Evolutionary conservation across 2,113 vertebrate species (phyloP), one percentile per base, ranked within the genome.

Genomic region (Plotosus lineatus): DNA sequence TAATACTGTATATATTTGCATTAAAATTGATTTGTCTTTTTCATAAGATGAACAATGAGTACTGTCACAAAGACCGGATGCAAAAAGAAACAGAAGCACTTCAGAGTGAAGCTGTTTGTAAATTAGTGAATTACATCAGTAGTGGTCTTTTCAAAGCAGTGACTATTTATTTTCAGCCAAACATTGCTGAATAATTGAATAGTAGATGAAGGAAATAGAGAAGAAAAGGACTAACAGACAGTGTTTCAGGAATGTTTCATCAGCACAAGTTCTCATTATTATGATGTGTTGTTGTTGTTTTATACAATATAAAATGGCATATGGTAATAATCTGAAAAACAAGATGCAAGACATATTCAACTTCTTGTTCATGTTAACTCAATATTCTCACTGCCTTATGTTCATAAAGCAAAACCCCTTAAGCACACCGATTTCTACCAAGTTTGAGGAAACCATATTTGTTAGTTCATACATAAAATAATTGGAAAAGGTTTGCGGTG

Each of bases 31-130:
- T 31, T 31, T 31, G n/a, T 26, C 55, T 56, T 60, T 31, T 60
- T 31, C 56, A 31, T 31, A 60, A 60, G 56, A 1, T 31, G 28
- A 14, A 15, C 14, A 6, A 60, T 31, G 28, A 28, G 26, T 12
- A 4, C 4, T 6, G 26, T 31, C 12, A 6, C 31, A 72, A 31
- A 42, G 69, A 36, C 14, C 40, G 21, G 40, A 9, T 38, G 21
- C 15, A 74, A n/a, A 15, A 75, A 40, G 23, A 19, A 55, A 33
- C 15, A 23, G 26, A 48, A 77, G 42, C 28, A 17, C 19, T n/a
- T 26, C 75, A 77, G 33, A 63, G 21, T 38, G 63, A 23, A 66
- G 42, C 50, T 65, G 19, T 58, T 66, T 66, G 19, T 61, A 38
- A 48, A 14, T 6, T 4, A 55, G 11, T 74, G 40, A 65, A 56